These are phyloP conservation scores for Ricordea florida DNA, from an alignment of 92 coral and sea anemone genomes.

Conservation along the genomic window DNA sequence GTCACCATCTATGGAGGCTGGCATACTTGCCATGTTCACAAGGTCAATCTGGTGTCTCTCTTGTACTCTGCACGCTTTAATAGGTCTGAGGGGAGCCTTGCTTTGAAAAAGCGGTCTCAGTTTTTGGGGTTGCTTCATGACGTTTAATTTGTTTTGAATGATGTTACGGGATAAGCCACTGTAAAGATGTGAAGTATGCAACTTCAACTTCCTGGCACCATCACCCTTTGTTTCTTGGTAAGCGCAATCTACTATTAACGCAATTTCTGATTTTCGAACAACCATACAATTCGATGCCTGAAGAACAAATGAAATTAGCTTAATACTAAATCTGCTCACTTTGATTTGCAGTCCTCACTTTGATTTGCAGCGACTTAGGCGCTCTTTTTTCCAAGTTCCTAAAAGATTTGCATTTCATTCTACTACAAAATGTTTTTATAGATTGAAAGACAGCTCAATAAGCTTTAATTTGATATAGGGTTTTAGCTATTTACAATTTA, in stretches of 20 bases:
- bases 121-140: constrained; percentile 23
- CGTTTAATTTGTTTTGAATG: constrained; percentile 4
- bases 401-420: too few species aligned
- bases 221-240: not conserved
- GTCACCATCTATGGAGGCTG: constrained; percentile 21
- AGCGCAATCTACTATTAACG: not conserved
- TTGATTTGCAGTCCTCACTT: too few species aligned
- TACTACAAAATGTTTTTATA: too few species aligned
- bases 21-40: constrained; percentile 31
- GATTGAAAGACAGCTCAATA: too few species aligned
- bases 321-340: too few species aligned
- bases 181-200: not conserved
- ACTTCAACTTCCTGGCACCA: not conserved
- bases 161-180: not conserved
- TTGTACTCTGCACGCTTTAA: constrained; percentile 14
- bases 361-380: too few species aligned
- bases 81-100: constrained; percentile 43
- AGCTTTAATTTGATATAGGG: too few species aligned
- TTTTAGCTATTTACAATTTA: too few species aligned
- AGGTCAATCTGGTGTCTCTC: constrained; percentile 38
- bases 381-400: too few species aligned
- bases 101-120: constrained; percentile 18
- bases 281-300: constrained; percentile 5
- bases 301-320: too few species aligned
- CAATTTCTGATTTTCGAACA: not conserved